A percentile compares a stretch with the other conserved stretches of the same genome.
phyloP scores from a whole-genome alignment of 2,113 vertebrate species.

The Pseudopodoces humilis region DNA sequence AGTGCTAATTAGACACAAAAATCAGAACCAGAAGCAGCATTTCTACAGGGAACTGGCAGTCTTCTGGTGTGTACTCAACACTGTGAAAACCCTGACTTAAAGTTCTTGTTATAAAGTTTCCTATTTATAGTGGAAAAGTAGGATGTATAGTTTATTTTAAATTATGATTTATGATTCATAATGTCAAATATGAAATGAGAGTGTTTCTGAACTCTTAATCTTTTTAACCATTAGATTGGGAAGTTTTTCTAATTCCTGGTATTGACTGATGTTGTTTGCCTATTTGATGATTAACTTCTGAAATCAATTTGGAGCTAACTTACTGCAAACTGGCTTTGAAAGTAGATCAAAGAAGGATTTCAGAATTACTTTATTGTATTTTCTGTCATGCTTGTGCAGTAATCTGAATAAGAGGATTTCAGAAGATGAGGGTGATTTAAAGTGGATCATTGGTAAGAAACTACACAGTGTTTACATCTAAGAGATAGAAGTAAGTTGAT shows the following conservation, averaged over 20 bases:
- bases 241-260: background rate
- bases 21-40: background rate
- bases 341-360: constrained; percentile 46
- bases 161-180: background rate
- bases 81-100: background rate
- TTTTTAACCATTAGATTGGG: background rate
- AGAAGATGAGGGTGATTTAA: background rate
- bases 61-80: background rate
- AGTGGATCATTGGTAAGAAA: background rate
- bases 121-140: background rate
- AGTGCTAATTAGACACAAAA: too few species aligned
- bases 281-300: constrained; percentile 17
- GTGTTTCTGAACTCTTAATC: background rate
- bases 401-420: constrained; percentile 37
- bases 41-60: background rate
- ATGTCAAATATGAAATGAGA: background rate
- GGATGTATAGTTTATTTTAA: background rate
- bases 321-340: constrained; percentile 24
- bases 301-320: constrained; percentile 36
- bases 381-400: background rate
- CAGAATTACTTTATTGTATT: background rate
- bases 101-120: background rate
- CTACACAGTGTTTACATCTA: background rate
- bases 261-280: background rate
- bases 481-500: background rate